These are phyloP conservation scores for Lepidocyrtinus sp. DNA, from an alignment of 2,888 invertebrate species.

Conservation along the genomic window DNA sequence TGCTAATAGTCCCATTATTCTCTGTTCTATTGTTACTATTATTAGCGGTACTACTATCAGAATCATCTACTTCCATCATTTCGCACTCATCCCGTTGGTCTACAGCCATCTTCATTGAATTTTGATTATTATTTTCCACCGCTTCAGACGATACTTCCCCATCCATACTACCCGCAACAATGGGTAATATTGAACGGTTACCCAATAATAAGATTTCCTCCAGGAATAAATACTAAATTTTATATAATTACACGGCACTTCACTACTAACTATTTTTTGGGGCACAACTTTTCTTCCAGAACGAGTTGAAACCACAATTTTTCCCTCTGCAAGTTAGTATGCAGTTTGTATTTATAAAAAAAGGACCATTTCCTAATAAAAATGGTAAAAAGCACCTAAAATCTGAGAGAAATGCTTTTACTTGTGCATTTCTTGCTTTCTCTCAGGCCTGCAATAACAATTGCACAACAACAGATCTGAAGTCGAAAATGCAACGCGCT, in stretches of 20 bases:
- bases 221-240: no score
- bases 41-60: conserved; percentile 26
- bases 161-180: conserved; percentile 31
- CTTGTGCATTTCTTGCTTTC: not conserved
- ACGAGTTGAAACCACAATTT: not conserved
- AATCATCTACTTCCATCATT: conserved; percentile 56
- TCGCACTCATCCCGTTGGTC: conserved; percentile 59
- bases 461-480: conserved; percentile 7
- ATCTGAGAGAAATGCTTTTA: not conserved
- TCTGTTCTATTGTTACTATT: conserved; percentile 51
- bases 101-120: conserved; percentile 61
- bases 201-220: no score
- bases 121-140: conserved; percentile 59
- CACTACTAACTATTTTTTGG: no score
- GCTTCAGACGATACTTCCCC: conserved; percentile 55
- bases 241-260: no score
- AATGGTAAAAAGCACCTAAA: conserved; percentile 14
- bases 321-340: no score
- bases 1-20: conserved; percentile 54
- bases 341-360: no score
- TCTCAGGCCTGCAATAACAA: not conserved
- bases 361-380: not conserved
- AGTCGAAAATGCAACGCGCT: not conserved
- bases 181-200: no score
- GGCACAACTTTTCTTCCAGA: not conserved